Evolutionary conservation across 2,113 vertebrate genomes (phyloP), one percentile per base, ranked within the genome.

Genomic region (Laterallus jamaicensis): DNA sequence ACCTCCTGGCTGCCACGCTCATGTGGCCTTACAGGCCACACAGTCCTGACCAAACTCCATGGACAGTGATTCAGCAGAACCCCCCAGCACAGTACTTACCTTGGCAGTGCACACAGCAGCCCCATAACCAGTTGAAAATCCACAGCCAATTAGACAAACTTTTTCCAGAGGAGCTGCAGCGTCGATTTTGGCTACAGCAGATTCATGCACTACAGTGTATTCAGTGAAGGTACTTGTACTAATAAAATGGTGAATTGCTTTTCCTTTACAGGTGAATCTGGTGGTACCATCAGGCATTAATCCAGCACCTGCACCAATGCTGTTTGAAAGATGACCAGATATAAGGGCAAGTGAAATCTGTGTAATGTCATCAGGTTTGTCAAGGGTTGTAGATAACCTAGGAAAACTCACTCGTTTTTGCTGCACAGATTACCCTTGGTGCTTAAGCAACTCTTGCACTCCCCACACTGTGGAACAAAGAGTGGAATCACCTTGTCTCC

Each of bases 121-220:
- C 80, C 97, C 98, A 5, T 97, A 98, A 50, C 98, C 97, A 49
- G 97, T 98, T 44, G 98, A 97, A 95, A 98, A 98, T 26, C 97
- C 96, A 89, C 97, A 98, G 71, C 98, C 97, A 37, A 98, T 95
- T 17, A 98, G 77, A 79, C 96, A 98, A 9, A 97, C 95, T 94
- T 97, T 98, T 82, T 97, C 96, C 69, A 97, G 82, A 80, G 97
- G 96, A 90, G 97, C 97, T 42, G 64, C 83, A 75, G 92, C 55
- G 92, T 97, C 96, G 0, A 95, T 96, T 91, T 97, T 98, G 85
- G 88, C 93, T 40, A 95, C 74, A 73, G 95, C n/a, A 21, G 28
- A 68, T 88, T 98, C 97, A 28, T 91, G 87, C 40, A 96, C 77
- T 42, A 98, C 97, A 25, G 97, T 98, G 49, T 98, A 98, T 88